These are phyloP conservation scores for Mesoligia furuncula DNA, from an alignment of 2,888 invertebrate species.

Conservation along the genomic window DNA sequence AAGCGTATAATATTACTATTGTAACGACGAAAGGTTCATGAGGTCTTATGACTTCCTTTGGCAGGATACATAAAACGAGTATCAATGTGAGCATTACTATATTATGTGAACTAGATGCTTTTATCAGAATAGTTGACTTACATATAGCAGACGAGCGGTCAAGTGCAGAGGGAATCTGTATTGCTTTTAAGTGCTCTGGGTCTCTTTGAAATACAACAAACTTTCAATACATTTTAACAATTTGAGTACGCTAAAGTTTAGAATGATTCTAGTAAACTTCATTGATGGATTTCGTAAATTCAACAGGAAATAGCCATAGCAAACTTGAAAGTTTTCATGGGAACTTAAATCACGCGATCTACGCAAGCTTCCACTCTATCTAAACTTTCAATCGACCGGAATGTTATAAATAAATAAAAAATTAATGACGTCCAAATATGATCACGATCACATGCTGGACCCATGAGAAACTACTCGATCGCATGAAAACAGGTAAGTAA, in stretches of 20 bases:
- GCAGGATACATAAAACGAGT: constrained; percentile 53
- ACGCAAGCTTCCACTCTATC: constrained; percentile 10
- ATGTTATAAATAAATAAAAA: constrained; percentile 56
- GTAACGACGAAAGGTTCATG: constrained; percentile 30
- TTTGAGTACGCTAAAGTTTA: background rate
- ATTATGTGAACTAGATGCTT: constrained; percentile 21
- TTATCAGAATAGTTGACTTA: constrained; percentile 39
- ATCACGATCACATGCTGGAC: constrained; percentile 52
- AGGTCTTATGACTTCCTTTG: constrained; percentile 47
- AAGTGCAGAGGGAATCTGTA: constrained; percentile 27
- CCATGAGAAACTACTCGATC: constrained; percentile 60
- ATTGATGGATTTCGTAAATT: background rate
- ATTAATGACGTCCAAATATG: constrained; percentile 67
- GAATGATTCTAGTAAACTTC: background rate
- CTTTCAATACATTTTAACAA: background rate
- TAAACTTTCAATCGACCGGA: constrained; percentile 41
- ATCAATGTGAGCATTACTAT: background rate
- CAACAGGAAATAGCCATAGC: background rate
- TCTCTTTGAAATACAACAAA: background rate
- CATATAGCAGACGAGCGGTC: constrained; percentile 41
- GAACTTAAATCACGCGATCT: constrained; percentile 8
- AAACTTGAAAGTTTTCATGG: constrained; percentile 3
- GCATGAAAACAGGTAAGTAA: constrained; percentile 57
- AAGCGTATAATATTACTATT: constrained; percentile 20
- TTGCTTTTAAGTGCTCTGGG: constrained; percentile 29